Base-by-base conservation (phyloP, 2,113 vertebrate genomes). In the Cinclus cinclus region DNA sequence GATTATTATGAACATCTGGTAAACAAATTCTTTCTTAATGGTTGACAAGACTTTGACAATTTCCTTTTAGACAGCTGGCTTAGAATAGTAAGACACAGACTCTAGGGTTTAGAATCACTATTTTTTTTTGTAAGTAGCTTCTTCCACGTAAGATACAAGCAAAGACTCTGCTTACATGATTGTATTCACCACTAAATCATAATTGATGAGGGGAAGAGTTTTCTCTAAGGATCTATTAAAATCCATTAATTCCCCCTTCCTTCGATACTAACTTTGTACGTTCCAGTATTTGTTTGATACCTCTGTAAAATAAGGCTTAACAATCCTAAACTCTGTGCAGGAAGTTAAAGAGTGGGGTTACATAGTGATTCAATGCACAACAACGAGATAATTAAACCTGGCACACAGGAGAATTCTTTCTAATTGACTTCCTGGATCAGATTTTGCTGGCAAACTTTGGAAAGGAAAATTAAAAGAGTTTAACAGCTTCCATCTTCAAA, bases 1-100 rank as follows among this genome's bases (percentile, higher is more conserved):
- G 56, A 55, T 92, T 93, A 67, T 90, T 94, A 83, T 88, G 75
- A 94, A 96, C 90, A 95, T 96, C 95, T 96, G 95, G 85, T 79
- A 94, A 92, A 95, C 82, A 94, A 96, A 73, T 96, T 94, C 13
- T 80, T 93, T 88, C 78, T 75, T 93, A 94, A 95, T 7, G 6
- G 89, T 88, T 91, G 94, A 95, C 87, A 83, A 90, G 59, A 71
- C 69, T 94, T 77, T 86, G 84, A 93, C 87, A 71, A 77, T 94
- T 95, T 97, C 89, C 94, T 94, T 95, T 94, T 81, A 65, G 80
- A 84, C 90, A 95, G 76, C 91, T 89, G 92, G 81, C 60, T 80
- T 68, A 69, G 52, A 53, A n/a, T 24, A 74, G 81, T 49, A 80
- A 90, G 78, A 76, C 85, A 63, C 30, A 44, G 58, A 50, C 76